phyloP scores from a whole-genome alignment of 2,113 vertebrate genomes.

The Dromas ardeola region DNA sequence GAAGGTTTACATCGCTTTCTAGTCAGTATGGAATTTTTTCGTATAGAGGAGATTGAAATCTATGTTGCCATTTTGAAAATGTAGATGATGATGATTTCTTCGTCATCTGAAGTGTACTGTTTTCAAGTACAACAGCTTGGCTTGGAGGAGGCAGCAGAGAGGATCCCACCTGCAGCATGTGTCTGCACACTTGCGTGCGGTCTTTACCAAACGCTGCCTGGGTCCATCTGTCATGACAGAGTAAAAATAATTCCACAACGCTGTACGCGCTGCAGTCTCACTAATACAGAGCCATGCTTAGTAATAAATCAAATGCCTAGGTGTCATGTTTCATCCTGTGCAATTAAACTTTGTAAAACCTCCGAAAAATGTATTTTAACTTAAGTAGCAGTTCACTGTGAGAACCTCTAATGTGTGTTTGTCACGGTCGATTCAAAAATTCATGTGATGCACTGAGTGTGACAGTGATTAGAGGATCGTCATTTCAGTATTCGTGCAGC shows the following conservation, averaged over 20 bases:
- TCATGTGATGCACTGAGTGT: neutral
- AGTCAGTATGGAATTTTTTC: neutral
- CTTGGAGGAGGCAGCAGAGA: conserved; percentile 52
- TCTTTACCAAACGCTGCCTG: conserved; percentile 14
- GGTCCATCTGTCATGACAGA: conserved; percentile 58
- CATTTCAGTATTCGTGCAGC: neutral
- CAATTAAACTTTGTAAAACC: conserved; percentile 56
- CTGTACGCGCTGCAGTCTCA: neutral
- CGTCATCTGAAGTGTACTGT: conserved; percentile 19
- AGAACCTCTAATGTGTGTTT: neutral
- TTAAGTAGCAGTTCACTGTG: neutral
- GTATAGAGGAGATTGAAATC: neutral
- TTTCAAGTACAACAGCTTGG: conserved; percentile 45
- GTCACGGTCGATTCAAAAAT: neutral
- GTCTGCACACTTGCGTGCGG: neutral
- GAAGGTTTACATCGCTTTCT: neutral
- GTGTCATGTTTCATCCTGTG: conserved; percentile 51
- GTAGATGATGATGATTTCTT: conserved; percentile 3
- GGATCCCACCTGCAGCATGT: conserved; percentile 42
- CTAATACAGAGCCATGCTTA: conserved; percentile 43
- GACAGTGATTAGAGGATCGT: neutral
- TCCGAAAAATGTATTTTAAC: conserved; percentile 4
- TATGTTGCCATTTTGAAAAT: neutral
- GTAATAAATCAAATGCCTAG: conserved; percentile 56
- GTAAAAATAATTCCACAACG: conserved; percentile 54